Evolutionary conservation across 1,140 invertebrate genomes (phyloP).

Genomic region (Dinoponera quadriceps): DNA sequence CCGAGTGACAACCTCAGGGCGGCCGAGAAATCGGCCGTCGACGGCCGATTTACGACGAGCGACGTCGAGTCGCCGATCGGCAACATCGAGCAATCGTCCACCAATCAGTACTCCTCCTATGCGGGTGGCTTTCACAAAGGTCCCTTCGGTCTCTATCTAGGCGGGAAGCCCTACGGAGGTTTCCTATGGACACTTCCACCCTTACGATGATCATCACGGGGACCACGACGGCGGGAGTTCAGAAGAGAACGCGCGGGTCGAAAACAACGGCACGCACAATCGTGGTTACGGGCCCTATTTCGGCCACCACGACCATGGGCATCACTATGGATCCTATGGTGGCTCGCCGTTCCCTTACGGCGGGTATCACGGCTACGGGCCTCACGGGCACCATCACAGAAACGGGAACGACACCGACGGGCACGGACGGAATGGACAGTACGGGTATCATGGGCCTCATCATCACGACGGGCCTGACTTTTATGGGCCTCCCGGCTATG

Average conservation of each 20-base stretch:
- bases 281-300: constrained; percentile 12
- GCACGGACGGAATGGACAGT: background rate
- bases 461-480: constrained; percentile 52
- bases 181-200: constrained; percentile 17
- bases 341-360: constrained; percentile 30
- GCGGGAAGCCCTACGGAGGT: constrained; percentile 17
- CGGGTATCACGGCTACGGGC: constrained; percentile 15
- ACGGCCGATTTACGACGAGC: too few species aligned
- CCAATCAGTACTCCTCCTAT: constrained; percentile 13
- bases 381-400: constrained; percentile 16
- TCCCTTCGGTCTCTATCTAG: constrained; percentile 11
- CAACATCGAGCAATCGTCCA: constrained; percentile 20
- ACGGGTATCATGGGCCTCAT: constrained; percentile 29
- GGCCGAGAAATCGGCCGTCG: background rate
- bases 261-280: constrained; percentile 4
- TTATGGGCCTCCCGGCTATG: constrained; percentile 46
- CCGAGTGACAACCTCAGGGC: background rate
- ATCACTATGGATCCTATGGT: background rate
- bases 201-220: background rate
- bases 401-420: constrained; percentile 13
- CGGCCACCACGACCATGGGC: background rate
- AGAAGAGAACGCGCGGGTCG: constrained; percentile 8
- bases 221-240: background rate
- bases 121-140: constrained; percentile 6
- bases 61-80: background rate